Conservation (phyloP, 2,888 invertebrate species). For the Hyles lineata region DNA sequence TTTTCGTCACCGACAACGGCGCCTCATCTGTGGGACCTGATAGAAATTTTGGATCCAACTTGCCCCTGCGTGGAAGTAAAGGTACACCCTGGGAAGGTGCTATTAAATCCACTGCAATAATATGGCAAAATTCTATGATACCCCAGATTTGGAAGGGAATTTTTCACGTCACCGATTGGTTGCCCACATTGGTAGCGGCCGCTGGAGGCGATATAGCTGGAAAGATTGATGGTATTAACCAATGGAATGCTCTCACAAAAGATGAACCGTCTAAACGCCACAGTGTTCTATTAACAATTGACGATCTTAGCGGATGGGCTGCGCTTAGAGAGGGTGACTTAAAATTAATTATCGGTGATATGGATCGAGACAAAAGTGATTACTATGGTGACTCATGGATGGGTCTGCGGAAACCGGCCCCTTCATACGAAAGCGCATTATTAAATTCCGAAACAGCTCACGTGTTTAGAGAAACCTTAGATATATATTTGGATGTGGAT, state of each 20-base stretch:
- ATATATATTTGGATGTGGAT: conserved; percentile 47
- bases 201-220: conserved; percentile 53
- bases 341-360: conserved; percentile 60
- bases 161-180: conserved; percentile 91
- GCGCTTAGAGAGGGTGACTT: conserved; percentile 60
- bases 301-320: conserved; percentile 67
- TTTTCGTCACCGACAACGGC: conserved; percentile 94
- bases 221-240: conserved; percentile 86
- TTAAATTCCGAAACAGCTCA: conserved; percentile 50
- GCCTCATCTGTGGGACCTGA: conserved; percentile 88
- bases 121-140: conserved; percentile 84
- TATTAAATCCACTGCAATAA: conserved; percentile 87
- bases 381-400: conserved; percentile 51
- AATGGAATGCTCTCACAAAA: conserved; percentile 85
- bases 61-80: conserved; percentile 90
- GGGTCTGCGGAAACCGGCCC: conserved; percentile 42
- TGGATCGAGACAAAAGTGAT: conserved; percentile 43
- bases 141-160: conserved; percentile 81
- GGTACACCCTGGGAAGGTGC: conserved; percentile 92
- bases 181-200: conserved; percentile 87
- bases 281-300: conserved; percentile 83
- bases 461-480: conserved; percentile 54
- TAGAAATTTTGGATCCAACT: conserved; percentile 89
- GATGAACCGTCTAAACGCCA: conserved; percentile 65
- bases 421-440: conserved; percentile 52